Conservation (phyloP, 35 echinoderm and acorn worm genomes). For the Ophioderma brevispina region DNA sequence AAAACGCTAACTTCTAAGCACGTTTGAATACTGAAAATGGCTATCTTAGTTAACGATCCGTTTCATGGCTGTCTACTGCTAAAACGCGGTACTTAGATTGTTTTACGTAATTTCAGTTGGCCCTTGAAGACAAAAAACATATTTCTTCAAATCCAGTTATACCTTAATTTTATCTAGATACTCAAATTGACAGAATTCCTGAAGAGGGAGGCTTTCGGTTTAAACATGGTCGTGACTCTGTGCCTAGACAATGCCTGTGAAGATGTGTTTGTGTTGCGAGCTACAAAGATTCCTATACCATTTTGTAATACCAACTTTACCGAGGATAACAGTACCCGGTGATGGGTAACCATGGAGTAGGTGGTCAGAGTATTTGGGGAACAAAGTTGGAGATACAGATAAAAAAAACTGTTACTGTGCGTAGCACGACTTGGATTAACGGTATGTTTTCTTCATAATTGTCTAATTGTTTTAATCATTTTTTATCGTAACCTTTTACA, state of each 20-base stretch:
- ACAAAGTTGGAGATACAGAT: neutral
- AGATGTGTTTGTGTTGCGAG: neutral
- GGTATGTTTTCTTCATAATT: too few species aligned
- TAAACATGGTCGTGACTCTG: constrained; percentile 12
- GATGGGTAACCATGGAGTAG: neutral
- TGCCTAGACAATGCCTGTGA: neutral
- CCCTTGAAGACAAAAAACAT: too few species aligned
- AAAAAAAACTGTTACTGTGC: neutral
- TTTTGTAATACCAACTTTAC: constrained; percentile 15
- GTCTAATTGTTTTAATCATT: too few species aligned
- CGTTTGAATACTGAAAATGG: too few species aligned
- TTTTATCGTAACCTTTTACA: too few species aligned
- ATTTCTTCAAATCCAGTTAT: too few species aligned
- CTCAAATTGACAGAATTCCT: constrained; percentile 18
- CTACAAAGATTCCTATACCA: neutral
- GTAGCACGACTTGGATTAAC: neutral
- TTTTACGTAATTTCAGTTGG: too few species aligned
- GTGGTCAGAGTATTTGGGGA: neutral
- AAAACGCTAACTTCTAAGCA: too few species aligned
- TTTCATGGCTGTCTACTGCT: too few species aligned
- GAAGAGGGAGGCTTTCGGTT: neutral
- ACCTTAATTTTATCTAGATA: too few species aligned
- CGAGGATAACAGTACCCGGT: neutral
- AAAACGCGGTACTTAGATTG: too few species aligned
- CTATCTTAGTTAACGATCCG: too few species aligned